These are phyloP conservation scores for Polyommatus icarus DNA, from an alignment of 2,888 invertebrate genomes.

Conservation along the genomic window DNA sequence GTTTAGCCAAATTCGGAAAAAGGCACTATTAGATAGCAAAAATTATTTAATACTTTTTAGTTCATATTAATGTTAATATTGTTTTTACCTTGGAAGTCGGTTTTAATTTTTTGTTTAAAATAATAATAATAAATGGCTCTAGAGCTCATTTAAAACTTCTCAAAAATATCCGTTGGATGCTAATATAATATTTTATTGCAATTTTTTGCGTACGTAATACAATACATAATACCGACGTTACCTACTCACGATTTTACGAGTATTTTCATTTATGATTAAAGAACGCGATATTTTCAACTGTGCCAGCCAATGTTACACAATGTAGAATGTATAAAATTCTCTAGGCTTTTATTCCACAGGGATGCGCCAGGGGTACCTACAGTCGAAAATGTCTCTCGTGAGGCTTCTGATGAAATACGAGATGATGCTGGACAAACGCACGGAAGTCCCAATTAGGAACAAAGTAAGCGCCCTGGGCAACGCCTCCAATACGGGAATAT, in stretches of 20 bases:
- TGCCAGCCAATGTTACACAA: too few relatives aligned
- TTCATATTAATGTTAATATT: too few relatives aligned
- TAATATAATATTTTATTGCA: not conserved
- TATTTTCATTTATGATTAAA: too few relatives aligned
- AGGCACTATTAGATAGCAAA: too few relatives aligned
- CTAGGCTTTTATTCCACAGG: conserved; percentile 50
- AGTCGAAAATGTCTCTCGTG: conserved; percentile 69
- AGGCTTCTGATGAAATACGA: conserved; percentile 65
- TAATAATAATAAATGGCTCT: not conserved
- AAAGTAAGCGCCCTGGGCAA: conserved; percentile 58
- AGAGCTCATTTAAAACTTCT: not conserved
- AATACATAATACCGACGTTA: not conserved
- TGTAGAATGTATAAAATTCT: not conserved
- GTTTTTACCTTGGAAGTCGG: too few relatives aligned
- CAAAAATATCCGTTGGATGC: not conserved
- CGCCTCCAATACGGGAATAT: not conserved
- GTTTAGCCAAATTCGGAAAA: too few relatives aligned
- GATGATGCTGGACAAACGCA: conserved; percentile 58
- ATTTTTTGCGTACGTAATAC: not conserved
- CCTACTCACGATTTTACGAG: too few relatives aligned
- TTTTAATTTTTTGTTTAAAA: too few relatives aligned
- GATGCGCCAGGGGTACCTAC: conserved; percentile 71
- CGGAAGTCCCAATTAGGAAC: conserved; percentile 59
- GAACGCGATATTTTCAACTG: too few relatives aligned
- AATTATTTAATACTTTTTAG: too few relatives aligned